Evolutionary conservation across 2,888 invertebrate species (phyloP).

Genomic region (Acanthoscelides obtectus): DNA sequence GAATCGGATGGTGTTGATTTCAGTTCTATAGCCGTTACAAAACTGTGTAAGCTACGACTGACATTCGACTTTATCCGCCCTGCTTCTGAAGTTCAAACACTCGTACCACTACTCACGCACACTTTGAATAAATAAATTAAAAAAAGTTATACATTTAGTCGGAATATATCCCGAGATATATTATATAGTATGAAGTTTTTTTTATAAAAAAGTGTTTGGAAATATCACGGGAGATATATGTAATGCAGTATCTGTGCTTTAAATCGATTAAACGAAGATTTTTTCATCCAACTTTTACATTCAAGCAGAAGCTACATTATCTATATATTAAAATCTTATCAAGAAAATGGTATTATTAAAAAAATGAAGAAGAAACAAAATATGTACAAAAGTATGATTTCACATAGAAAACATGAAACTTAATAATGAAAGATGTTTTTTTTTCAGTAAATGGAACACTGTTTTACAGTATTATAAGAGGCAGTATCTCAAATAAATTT

Average conservation of each 20-base stretch:
- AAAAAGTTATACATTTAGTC: constrained; percentile 25
- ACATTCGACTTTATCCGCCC: constrained; percentile 18
- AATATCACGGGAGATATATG: constrained; percentile 19
- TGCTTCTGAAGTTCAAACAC: constrained; percentile 15
- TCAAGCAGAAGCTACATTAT: constrained; percentile 38
- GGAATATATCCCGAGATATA: constrained; percentile 21
- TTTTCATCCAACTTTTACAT: constrained; percentile 21
- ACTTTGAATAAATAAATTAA: constrained; percentile 34
- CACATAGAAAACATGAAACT: constrained; percentile 2
- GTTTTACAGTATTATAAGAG: constrained; percentile 31
- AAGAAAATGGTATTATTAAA: constrained; percentile 23
- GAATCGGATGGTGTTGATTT: constrained; percentile 14
- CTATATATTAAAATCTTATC: constrained; percentile 22
- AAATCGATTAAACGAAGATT: neutral
- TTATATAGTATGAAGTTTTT: constrained; percentile 22
- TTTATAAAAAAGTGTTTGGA: constrained; percentile 26
- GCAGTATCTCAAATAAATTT: constrained; percentile 36
- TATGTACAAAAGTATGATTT: constrained; percentile 25
- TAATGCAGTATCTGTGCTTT: constrained; percentile 21
- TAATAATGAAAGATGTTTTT: constrained; percentile 3
- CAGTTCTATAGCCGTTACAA: constrained; percentile 21
- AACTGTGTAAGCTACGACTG: constrained; percentile 16
- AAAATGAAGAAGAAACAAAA: constrained; percentile 23
- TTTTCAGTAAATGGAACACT: constrained; percentile 32
- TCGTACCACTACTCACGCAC: constrained; percentile 23